Evolutionary conservation across 2,888 invertebrate genomes (phyloP).

Genomic region (Athetis lepigone): DNA sequence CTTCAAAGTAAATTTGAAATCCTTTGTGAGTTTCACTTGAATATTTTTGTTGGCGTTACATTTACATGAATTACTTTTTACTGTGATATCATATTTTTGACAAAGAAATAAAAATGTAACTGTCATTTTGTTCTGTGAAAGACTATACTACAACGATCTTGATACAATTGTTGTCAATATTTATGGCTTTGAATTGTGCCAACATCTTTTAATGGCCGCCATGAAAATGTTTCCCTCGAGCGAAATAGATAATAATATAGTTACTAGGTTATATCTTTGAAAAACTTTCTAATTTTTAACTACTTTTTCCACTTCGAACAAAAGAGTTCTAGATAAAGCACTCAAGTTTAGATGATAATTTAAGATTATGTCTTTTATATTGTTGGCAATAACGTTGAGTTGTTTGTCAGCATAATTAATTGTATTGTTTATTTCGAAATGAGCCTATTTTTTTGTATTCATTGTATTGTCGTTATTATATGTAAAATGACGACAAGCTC

Average conservation of each 20-base stretch:
- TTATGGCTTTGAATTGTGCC: conserved; percentile 21
- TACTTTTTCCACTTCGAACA: background rate
- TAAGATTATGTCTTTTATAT: conserved; percentile 9
- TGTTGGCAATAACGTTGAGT: conserved; percentile 25
- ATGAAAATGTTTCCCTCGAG: background rate
- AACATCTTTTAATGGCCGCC: conserved; percentile 29
- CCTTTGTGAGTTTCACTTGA: conserved; percentile 39
- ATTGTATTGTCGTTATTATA: too few relatives aligned
- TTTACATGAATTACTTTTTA: conserved; percentile 23
- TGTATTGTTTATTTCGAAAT: conserved; percentile 35
- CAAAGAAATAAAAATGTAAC: background rate
- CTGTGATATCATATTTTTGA: conserved; percentile 1
- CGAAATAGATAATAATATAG: conserved; percentile 9
- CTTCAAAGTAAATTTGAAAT: conserved; percentile 42
- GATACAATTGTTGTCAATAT: conserved; percentile 6
- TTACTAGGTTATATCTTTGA: conserved; percentile 4
- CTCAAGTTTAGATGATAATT: conserved; percentile 21
- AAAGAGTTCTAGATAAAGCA: conserved; percentile 21
- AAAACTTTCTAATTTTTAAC: conserved; percentile 8
- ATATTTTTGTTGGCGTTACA: conserved; percentile 22
- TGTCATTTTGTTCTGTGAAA: conserved; percentile 9
- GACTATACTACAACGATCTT: conserved; percentile 10
- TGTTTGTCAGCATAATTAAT: conserved; percentile 27
- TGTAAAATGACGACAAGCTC: too few relatives aligned
- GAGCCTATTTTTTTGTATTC: too few relatives aligned